Conservation (phyloP, 1,140 invertebrate species). For the Hypsibius dujardini region DNA sequence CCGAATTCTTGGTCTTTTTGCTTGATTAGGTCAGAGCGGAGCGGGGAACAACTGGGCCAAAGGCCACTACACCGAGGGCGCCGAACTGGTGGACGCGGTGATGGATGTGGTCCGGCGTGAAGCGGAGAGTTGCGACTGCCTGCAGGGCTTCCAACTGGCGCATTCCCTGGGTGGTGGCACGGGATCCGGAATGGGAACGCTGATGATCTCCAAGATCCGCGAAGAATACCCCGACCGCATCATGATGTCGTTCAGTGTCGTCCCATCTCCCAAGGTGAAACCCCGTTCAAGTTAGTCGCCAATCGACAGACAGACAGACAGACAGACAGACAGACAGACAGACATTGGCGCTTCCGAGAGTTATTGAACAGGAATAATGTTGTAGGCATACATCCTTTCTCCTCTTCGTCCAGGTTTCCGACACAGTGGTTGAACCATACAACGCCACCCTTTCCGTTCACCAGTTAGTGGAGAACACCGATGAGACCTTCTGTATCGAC, state of each 20-base stretch:
- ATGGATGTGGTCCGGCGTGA: constrained; percentile 69
- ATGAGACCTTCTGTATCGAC: constrained; percentile 62
- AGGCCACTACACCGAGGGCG: constrained; percentile 70
- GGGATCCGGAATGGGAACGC: constrained; percentile 41
- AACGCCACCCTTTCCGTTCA: constrained; percentile 53
- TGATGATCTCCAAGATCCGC: constrained; percentile 41
- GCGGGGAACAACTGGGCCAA: constrained; percentile 71
- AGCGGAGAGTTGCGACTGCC: constrained; percentile 54
- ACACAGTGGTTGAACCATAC: constrained; percentile 59
- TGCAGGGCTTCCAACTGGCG: constrained; percentile 38
- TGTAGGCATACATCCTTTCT: no score
- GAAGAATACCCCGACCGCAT: constrained; percentile 61
- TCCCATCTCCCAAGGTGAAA: constrained; percentile 68
- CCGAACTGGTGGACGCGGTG: constrained; percentile 63
- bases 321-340: no score
- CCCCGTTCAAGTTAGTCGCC: no score
- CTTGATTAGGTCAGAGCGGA: constrained; percentile 33
- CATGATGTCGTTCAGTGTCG: constrained; percentile 74
- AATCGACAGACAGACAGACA: no score
- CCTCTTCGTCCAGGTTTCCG: constrained; percentile 41
- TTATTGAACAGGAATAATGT: no score
- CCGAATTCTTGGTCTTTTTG: constrained; percentile 8
- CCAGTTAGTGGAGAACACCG: constrained; percentile 53
- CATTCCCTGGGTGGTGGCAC: constrained; percentile 37
- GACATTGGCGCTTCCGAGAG: no score